Conservation (phyloP, 2,113 vertebrate genomes). For the Otus sunia region DNA sequence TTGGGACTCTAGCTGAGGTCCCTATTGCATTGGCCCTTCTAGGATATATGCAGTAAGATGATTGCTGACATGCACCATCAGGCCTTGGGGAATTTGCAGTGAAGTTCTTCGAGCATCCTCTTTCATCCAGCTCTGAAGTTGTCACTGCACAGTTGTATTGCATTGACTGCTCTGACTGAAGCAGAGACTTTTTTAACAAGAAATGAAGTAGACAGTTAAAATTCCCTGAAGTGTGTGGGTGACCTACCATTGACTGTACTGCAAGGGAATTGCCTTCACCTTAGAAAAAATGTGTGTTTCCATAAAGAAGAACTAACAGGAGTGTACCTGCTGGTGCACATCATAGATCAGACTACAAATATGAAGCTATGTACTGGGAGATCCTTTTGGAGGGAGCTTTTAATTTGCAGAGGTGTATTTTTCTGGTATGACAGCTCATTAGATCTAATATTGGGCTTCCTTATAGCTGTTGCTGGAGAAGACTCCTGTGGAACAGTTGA, state of each 20-base stretch:
- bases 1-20: neutral
- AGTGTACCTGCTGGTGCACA: neutral
- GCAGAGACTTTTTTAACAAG: neutral
- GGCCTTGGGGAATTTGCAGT: neutral
- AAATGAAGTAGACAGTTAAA: neutral
- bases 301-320: neutral
- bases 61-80: neutral
- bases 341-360: neutral
- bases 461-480: neutral
- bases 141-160: neutral
- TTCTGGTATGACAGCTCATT: conserved; percentile 17
- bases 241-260: neutral
- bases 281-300: neutral
- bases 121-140: neutral
- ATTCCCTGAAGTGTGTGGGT: neutral
- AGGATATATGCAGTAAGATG: neutral
- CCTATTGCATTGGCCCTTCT: neutral
- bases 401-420: neutral
- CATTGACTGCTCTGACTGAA: neutral
- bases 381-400: neutral
- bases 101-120: neutral
- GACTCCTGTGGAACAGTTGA: neutral
- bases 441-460: neutral
- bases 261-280: neutral
- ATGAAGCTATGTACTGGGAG: neutral